Percentiles rank a stretch among this genome's conserved stretches.
Conservation (phyloP, 2,888 invertebrate species). For the Torymus aiolomorphi region DNA sequence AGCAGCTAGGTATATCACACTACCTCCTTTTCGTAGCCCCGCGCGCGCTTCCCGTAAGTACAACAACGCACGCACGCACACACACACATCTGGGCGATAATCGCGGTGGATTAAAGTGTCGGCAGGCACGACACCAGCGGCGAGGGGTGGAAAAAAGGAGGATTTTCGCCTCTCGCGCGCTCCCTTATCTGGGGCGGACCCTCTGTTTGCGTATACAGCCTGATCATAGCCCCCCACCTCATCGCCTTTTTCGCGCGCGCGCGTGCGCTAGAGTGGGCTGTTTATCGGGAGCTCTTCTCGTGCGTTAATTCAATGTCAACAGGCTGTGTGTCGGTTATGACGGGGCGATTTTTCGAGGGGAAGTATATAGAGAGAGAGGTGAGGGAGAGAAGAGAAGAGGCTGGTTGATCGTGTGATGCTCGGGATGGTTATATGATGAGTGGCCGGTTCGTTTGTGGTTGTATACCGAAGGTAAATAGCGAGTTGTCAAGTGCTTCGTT, state of each 20-base stretch:
- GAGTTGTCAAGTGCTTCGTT: no score
- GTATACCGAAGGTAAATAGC: no score
- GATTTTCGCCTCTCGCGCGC: neutral
- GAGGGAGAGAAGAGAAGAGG: neutral
- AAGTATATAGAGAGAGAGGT: no score
- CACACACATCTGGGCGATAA: neutral
- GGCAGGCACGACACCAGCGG: conserved; percentile 23
- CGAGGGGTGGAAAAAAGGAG: neutral
- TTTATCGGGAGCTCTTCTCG: no score
- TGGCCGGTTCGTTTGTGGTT: no score
- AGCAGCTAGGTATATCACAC: no score
- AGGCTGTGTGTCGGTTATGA: neutral
- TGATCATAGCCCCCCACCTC: neutral
- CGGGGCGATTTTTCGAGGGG: neutral
- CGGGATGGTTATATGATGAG: no score
- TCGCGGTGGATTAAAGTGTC: conserved; percentile 47
- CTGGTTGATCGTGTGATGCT: neutral
- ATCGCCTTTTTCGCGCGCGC: conserved; percentile 2
- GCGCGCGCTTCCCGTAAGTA: no score
- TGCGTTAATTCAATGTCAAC: conserved; percentile 39
- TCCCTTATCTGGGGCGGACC: neutral
- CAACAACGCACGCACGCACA: neutral
- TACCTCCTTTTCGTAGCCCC: no score
- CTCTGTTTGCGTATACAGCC: neutral
- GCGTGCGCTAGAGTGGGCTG: no score